Conservation (phyloP, 2,797 vertebrate species). For the Lagodon rhomboides region DNA sequence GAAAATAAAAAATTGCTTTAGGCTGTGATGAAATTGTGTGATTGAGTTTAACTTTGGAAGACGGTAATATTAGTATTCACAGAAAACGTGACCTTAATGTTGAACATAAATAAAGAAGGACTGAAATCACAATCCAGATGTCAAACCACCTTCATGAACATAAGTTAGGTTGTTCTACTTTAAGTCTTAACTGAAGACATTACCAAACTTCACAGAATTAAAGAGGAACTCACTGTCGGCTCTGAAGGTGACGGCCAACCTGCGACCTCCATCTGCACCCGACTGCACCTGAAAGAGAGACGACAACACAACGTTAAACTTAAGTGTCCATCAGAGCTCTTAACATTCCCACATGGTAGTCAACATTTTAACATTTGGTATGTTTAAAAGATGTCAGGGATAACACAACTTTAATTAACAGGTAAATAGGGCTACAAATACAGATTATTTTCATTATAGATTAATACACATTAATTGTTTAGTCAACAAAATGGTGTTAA, state of each 20-base stretch:
- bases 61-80: not conserved
- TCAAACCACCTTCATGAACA: too few species aligned
- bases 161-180: too few species aligned
- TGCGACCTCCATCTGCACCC: slow-evolving; percentile 76
- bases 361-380: too few species aligned
- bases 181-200: not conserved
- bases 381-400: too few species aligned
- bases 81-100: not conserved
- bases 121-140: not conserved
- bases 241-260: slow-evolving; percentile 77
- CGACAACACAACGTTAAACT: not conserved
- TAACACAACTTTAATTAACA: too few species aligned
- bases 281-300: slow-evolving; percentile 66
- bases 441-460: too few species aligned
- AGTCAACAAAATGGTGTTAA: too few species aligned
- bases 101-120: not conserved
- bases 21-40: not conserved
- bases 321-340: too few species aligned
- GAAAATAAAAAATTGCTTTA: slow-evolving; percentile 3
- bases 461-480: too few species aligned
- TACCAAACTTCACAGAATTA: not conserved
- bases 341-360: too few species aligned
- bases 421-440: too few species aligned
- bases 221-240: slow-evolving; percentile 82
- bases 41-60: not conserved